Evolutionary conservation across 2,888 invertebrate genomes (phyloP).

Genomic region (Phasia obesa): DNA sequence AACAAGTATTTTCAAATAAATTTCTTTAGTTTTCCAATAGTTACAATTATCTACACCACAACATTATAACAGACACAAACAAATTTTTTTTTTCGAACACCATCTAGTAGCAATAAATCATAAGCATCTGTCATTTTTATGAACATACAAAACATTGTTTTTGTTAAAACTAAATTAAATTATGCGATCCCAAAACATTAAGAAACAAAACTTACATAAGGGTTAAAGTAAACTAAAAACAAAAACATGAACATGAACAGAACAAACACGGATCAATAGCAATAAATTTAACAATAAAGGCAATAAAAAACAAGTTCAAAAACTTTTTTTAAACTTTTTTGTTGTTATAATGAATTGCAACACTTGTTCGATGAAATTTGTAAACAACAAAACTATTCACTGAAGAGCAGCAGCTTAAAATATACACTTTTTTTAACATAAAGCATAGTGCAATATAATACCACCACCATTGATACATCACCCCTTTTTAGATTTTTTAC

Average conservation of each 20-base stretch:
- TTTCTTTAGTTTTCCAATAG: conserved; percentile 64
- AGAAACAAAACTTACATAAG: conserved; percentile 47
- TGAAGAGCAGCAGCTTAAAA: conserved; percentile 27
- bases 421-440: neutral
- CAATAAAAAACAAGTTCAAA: conserved; percentile 43
- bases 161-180: conserved; percentile 39
- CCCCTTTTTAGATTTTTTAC: conserved; percentile 2
- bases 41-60: conserved; percentile 30
- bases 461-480: neutral
- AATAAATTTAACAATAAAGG: conserved; percentile 38
- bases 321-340: conserved; percentile 2
- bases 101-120: conserved; percentile 66
- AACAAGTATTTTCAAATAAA: no score
- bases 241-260: neutral
- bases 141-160: conserved; percentile 22
- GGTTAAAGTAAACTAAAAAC: conserved; percentile 43
- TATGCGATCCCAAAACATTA: conserved; percentile 40
- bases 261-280: conserved; percentile 33
- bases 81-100: conserved; percentile 37
- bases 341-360: conserved; percentile 35
- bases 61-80: neutral
- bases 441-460: neutral
- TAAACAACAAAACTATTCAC: neutral
- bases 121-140: conserved; percentile 63
- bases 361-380: conserved; percentile 50